Conservation (phyloP, 2,797 vertebrate species). For the Hippocampus kuda region DNA sequence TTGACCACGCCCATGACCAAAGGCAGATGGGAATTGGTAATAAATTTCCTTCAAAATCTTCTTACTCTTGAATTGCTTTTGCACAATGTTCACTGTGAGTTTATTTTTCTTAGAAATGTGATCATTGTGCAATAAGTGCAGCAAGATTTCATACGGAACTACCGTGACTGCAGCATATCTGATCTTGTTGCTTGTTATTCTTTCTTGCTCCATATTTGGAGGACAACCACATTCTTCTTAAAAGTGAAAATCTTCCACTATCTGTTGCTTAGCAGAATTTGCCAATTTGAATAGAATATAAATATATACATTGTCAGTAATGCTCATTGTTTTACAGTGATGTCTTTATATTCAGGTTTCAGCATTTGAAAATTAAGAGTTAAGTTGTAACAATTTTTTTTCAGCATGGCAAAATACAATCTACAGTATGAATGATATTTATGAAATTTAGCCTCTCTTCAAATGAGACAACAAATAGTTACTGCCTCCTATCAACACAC, state of each 20-base stretch:
- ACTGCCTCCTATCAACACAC: too few relatives aligned
- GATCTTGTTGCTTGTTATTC: background rate
- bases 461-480: too few relatives aligned
- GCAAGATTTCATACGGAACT: background rate
- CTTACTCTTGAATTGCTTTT: background rate
- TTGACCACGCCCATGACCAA: background rate
- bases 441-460: too few relatives aligned
- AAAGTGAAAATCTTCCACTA: background rate
- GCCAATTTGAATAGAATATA: too few relatives aligned
- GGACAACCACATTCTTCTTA: background rate
- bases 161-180: background rate
- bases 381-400: too few relatives aligned
- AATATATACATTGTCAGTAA: too few relatives aligned
- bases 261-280: too few relatives aligned
- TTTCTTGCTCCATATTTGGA: background rate
- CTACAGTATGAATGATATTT: too few relatives aligned
- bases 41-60: background rate
- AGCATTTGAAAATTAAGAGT: too few relatives aligned
- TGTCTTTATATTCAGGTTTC: too few relatives aligned
- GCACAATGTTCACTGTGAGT: background rate
- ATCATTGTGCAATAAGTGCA: background rate
- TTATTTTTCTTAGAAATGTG: background rate
- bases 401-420: too few relatives aligned
- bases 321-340: too few relatives aligned
- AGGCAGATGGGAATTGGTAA: background rate